Conservation (phyloP, 64 coral and sea anemone species). For the Dendrophyllia cribrosa region DNA sequence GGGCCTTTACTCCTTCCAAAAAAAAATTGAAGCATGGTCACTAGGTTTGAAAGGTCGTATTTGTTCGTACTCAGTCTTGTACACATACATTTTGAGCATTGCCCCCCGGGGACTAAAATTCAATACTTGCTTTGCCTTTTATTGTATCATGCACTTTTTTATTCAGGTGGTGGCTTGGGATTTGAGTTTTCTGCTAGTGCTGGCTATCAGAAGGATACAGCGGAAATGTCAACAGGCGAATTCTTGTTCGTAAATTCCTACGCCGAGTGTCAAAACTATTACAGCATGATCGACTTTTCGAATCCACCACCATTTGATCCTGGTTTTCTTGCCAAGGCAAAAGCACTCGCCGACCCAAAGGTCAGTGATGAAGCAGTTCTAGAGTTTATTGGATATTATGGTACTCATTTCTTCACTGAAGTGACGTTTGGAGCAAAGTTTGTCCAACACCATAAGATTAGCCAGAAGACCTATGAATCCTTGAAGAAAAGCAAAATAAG, state of each 20-base stretch:
- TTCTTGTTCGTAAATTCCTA: constrained; percentile 34
- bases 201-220: background rate
- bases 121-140: no score
- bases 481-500: constrained; percentile 37
- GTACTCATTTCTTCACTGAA: constrained; percentile 51
- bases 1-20: no score
- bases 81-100: no score
- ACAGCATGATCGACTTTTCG: background rate
- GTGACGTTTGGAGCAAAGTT: constrained; percentile 42
- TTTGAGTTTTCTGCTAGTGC: constrained; percentile 53
- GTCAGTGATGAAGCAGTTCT: background rate
- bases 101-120: no score
- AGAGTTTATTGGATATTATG: constrained; percentile 42
- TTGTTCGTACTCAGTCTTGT: no score
- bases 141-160: background rate
- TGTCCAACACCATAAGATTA: constrained; percentile 29
- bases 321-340: constrained; percentile 16
- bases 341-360: background rate
- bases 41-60: no score
- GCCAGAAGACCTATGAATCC: background rate
- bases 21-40: no score
- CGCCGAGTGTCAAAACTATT: constrained; percentile 50
- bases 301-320: constrained; percentile 33
- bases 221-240: constrained; percentile 41
- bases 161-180: background rate